Evolutionary conservation across 2,888 invertebrate species (phyloP), one percentile per base, ranked within the genome.

Genomic region (Drosophila acutilabella): DNA sequence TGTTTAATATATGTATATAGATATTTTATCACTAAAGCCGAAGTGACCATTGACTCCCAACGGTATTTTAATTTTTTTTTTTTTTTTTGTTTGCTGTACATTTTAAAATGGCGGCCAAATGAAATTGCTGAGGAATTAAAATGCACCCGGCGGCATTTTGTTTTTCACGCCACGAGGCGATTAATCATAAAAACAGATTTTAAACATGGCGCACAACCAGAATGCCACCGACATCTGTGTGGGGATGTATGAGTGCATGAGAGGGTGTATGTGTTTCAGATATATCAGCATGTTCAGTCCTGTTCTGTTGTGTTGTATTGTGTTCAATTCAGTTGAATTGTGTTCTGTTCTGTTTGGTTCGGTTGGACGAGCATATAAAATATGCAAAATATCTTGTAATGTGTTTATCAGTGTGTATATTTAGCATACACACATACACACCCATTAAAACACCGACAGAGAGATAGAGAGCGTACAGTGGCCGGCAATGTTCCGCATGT

Each of bases 341-440:
- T 33, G 54, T 54, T 54, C 30, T 14, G 60, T 41, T 57, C 30
- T 3, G 13, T 33, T 20, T 23, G 14, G 14, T 18, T 62, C 57
- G 42, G 61, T 48, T 38, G 62, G 53, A 26, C 33, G 66, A 40
- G 38, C 67, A 61, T 74, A 76, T 80, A 81, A 87, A 84, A 84
- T 86, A 83, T 81, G 84, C 79, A 86, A 86, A 87, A 81, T 82
- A 84, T 86, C 86, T 82, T 81, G 81, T 81, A 81, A 81, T 81
- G 80, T 83, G 87, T 83, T 86, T 81, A 83, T 86, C 87, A 81
- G 64, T 80, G 64, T 73, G 80, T 66, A 60, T 56, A 74, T 76
- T 74, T 77, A 64, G 72, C 74, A 75, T 20, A 60, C 52, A 13
- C 45, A 38, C 52, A 52, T 45, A 14, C 42, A 20, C 8, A 30